phyloP scores from a whole-genome alignment of 2,113 vertebrate species.

The Pituophis catenifer region DNA sequence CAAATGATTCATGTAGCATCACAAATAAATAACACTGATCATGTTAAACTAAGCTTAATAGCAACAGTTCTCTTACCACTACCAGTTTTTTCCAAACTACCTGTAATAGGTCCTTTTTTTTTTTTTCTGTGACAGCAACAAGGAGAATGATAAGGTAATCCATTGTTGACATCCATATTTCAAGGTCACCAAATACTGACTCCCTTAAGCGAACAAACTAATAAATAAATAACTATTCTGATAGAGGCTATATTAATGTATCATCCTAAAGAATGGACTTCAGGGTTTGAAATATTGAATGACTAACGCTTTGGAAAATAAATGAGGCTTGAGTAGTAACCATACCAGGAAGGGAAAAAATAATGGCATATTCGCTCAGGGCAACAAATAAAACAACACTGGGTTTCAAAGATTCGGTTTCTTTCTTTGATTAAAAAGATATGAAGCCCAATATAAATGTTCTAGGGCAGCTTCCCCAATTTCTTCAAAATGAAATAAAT shows the following conservation, averaged over 20 bases:
- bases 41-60: conserved; percentile 63
- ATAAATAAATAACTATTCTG: conserved; percentile 22
- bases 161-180: conserved; percentile 67
- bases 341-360: not conserved
- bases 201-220: conserved; percentile 45
- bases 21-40: conserved; percentile 72
- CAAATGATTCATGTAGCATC: conserved; percentile 74
- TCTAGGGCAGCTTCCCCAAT: not conserved
- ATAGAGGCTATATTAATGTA: conserved; percentile 41
- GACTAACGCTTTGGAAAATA: not conserved
- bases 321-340: conserved; percentile 10
- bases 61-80: conserved; percentile 57
- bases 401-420: not conserved
- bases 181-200: conserved; percentile 63
- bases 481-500: not conserved
- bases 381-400: not conserved
- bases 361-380: not conserved
- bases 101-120: conserved; percentile 50
- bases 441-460: not conserved
- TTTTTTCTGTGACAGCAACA: conserved; percentile 59
- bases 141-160: conserved; percentile 58
- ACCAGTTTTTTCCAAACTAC: conserved; percentile 62
- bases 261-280: conserved; percentile 37
- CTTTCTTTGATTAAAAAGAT: not conserved
- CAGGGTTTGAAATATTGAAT: not conserved